Base-by-base conservation (phyloP, 2,797 vertebrate species). In the Muscicapa comitata region DNA sequence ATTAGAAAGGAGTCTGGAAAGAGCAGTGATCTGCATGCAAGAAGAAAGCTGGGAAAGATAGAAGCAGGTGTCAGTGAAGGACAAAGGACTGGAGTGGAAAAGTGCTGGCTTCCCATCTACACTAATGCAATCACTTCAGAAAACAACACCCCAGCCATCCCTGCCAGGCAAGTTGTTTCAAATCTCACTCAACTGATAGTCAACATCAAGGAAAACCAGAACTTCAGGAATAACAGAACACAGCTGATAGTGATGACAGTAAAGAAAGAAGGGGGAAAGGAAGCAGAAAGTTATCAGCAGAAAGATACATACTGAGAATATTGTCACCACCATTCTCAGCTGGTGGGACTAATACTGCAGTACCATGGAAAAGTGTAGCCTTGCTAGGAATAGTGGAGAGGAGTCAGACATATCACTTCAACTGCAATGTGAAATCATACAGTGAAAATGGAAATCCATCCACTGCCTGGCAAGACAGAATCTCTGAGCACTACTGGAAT, bases 181-280 rank as follows among this genome's bases (percentile, higher is more conserved):
- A 86, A 87, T 55, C 0, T 3, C 88, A 68, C 40, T 92, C 42
- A 50, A 40, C 1, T 74, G 61, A 86, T 87, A 78, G 18, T 48
- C 54, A 88, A 65, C 78, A 88, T 90, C 73, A 86, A 94, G 91
- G 51, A 10, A 92, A 94, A 95, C 33, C 76, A 95, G 82, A 91
- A 86, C 57, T 82, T 63, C 19, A 20, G 66, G 54, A 86, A 53
- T 26, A 91, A 68, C 72, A 76, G 80, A 86, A 66, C 31, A 43
- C 26, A 86, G 75, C 51, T 57, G 71, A 62, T 31, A 92, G 79
- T 6, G 50, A 79, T 51, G 68, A 50, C 2, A 89, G 65, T 67
- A 54, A 88, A 83, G 94, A 43, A 91, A 83, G 61, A 91, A 58
- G n/a, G 9, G 21, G 29, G 9, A 73, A 86, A 94, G 54, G 62